These are phyloP conservation scores for Styela clava DNA, from an alignment of 23 tunicate genomes.

Conservation along the genomic window DNA sequence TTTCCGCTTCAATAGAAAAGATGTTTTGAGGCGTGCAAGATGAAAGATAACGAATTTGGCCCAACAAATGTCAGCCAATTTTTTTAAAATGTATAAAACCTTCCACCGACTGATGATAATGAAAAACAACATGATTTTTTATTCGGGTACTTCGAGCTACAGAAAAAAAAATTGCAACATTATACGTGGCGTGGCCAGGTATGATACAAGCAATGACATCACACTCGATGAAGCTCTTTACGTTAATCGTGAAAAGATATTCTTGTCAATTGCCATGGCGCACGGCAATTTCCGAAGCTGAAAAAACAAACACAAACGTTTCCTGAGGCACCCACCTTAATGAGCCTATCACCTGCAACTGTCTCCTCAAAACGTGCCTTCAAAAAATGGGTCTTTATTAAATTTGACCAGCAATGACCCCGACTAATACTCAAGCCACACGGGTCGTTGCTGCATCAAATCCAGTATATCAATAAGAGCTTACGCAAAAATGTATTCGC, in stretches of 20 bases:
- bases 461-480: not conserved
- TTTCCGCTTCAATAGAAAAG: not conserved
- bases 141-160: too few relatives aligned
- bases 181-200: too few relatives aligned
- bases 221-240: too few relatives aligned
- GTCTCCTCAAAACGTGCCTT: not conserved
- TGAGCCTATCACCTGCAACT: constrained; percentile 12
- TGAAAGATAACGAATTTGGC: not conserved
- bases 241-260: too few relatives aligned
- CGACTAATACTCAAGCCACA: not conserved
- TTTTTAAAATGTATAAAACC: too few relatives aligned
- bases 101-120: too few relatives aligned
- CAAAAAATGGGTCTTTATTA: not conserved
- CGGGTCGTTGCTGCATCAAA: not conserved
- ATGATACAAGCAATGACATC: too few relatives aligned
- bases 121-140: too few relatives aligned
- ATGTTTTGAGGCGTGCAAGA: not conserved
- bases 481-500: too few relatives aligned
- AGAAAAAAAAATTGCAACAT: too few relatives aligned
- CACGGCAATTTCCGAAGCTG: not conserved
- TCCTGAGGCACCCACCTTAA: constrained; percentile 2
- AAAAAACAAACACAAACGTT: constrained; percentile 18
- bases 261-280: not conserved
- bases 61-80: not conserved
- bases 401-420: not conserved